Base-by-base conservation (phyloP, 2,888 invertebrate genomes). In the Scotopteryx bipunctaria region DNA sequence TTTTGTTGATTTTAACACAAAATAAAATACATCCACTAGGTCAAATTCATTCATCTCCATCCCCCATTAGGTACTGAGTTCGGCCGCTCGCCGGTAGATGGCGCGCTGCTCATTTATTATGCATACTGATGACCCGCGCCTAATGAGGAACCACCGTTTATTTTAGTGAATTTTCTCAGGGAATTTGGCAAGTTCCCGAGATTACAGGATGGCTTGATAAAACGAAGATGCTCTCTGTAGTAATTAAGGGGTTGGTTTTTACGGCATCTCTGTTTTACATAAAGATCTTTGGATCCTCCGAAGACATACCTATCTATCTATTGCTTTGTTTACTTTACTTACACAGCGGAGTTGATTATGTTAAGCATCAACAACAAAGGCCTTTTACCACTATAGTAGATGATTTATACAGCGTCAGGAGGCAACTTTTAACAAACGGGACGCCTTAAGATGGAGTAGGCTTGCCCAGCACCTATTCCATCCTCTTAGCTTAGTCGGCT, bases 81-180 rank as follows among this genome's bases (percentile, higher is more conserved):
- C 78, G 58, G 69, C 74, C 73, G 64, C 70, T 67, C 69, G 58
- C 75, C 78, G 76, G 71, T 82, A 86, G 89, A 81, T 88, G 87
- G 85, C 77, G 79, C 65, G 71, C 51, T 73, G 70, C 92, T 93
- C 91, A 93, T 94, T 93, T 91, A 93, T 94, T 94, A 94, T 94
- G 94, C 93, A 94, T 94, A 94, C 94, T 94, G 93, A 93, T 94
- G 94, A 93, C 93, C 91, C 87, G 81, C 76, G 78, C 43, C 87
- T 93, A 94, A 94, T 93, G 93, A 94, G 91, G 58, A 47, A 47
- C 50, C 53, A 31, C 50, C 65, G 62, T 63, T 63, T 64, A 71
- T 72, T 72, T 74, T 73, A 67, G 64, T 59, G 67, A 68, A 74
- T 80, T 85, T 83, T 80, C 81, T 78, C 73, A 70, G 68, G 76